These are phyloP conservation scores for Tenthredo notha DNA, from an alignment of 2,888 invertebrate genomes.

Conservation along the genomic window DNA sequence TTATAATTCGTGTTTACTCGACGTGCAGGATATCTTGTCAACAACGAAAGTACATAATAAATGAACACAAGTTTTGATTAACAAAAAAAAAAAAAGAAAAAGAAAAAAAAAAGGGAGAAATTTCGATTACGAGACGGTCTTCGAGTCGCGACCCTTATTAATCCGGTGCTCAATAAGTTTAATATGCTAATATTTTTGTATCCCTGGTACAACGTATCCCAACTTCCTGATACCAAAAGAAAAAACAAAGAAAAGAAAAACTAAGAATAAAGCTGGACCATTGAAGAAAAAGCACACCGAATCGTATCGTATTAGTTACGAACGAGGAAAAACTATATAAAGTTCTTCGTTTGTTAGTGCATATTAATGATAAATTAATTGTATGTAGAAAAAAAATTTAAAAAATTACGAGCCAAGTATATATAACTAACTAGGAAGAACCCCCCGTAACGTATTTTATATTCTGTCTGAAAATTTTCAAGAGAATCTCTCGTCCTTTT, in stretches of 20 bases:
- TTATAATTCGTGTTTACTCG: neutral
- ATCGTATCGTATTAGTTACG: neutral
- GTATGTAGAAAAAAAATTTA: no score
- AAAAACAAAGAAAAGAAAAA: no score
- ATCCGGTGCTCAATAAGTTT: neutral
- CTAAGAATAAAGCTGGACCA: neutral
- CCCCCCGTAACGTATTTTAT: neutral
- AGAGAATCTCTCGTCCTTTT: neutral
- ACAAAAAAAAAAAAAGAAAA: neutral
- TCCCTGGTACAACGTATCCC: neutral
- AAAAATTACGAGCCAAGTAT: conserved; percentile 6
- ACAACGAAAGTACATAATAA: neutral
- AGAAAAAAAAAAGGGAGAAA: neutral
- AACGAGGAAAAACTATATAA: neutral
- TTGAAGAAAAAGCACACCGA: neutral
- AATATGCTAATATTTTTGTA: neutral
- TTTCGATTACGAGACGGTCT: neutral
- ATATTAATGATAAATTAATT: conserved; percentile 10
- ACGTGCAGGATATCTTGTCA: neutral
- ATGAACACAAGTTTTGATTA: conserved; percentile 8
- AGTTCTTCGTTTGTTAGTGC: neutral
- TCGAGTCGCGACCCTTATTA: neutral
- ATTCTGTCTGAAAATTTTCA: neutral
- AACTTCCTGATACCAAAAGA: neutral
- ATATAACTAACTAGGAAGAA: neutral